phyloP scores from a whole-genome alignment of 1,140 invertebrate genomes.

The Schlechtendalia chinensis region DNA sequence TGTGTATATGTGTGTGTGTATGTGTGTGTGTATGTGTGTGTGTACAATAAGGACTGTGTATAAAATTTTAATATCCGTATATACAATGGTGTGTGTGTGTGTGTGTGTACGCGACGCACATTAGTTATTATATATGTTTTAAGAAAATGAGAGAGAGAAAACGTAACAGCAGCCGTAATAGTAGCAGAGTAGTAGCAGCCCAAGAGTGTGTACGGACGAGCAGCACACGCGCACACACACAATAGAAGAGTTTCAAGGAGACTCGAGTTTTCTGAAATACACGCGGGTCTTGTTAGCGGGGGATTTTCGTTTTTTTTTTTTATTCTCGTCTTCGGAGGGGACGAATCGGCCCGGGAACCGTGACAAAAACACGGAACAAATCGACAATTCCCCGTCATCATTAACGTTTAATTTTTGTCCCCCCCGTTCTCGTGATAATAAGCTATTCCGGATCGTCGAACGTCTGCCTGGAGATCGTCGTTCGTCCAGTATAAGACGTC shows the following conservation, averaged over 20 bases:
- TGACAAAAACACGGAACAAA: constrained; percentile 47
- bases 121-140: constrained; percentile 1
- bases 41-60: constrained; percentile 22
- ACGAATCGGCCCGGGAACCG: constrained; percentile 15
- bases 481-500: neutral
- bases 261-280: constrained; percentile 39
- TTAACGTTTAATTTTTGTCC: constrained; percentile 39
- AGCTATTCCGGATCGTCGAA: neutral
- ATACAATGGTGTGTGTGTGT: neutral
- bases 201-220: neutral
- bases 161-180: neutral
- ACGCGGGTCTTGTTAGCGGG: constrained; percentile 37
- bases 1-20: neutral
- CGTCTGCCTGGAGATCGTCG: neutral
- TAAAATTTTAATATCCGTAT: neutral
- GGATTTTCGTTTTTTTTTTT: neutral
- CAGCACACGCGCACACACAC: neutral
- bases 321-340: constrained; percentile 1
- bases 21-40: neutral
- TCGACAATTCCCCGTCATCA: constrained; percentile 39
- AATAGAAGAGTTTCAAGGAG: constrained; percentile 38
- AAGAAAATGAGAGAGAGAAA: neutral
- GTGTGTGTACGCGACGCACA: neutral
- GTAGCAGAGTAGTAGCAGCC: neutral
- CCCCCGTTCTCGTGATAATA: neutral